These are phyloP conservation scores for Acanthosepion lycidas DNA, from an alignment of 2,888 invertebrate genomes.

Conservation along the genomic window DNA sequence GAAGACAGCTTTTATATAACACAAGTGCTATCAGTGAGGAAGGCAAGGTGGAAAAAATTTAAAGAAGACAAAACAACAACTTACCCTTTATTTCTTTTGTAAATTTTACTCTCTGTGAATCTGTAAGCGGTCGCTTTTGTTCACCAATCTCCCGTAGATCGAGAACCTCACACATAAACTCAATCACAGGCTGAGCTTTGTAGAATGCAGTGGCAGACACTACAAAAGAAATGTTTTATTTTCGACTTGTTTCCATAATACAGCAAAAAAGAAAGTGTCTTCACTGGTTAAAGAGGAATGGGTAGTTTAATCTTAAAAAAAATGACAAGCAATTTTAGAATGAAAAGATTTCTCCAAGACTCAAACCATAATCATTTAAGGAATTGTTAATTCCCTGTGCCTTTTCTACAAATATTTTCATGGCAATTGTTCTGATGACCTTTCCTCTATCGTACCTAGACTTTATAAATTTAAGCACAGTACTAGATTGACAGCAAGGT, in stretches of 20 bases:
- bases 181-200: conserved; percentile 99
- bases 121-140: conserved; percentile 95
- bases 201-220: conserved; percentile 99
- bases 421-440: too few relatives aligned
- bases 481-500: too few relatives aligned
- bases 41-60: too few relatives aligned
- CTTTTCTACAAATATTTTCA: too few relatives aligned
- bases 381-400: too few relatives aligned
- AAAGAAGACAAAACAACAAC: neutral
- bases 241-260: too few relatives aligned
- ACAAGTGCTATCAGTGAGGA: too few relatives aligned
- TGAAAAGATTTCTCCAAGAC: neutral
- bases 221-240: conserved; percentile 72
- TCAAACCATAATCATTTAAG: too few relatives aligned
- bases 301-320: neutral
- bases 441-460: too few relatives aligned
- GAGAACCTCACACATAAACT: conserved; percentile 99
- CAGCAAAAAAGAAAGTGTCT: neutral
- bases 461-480: too few relatives aligned
- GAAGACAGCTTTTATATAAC: too few relatives aligned
- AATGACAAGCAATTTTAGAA: neutral
- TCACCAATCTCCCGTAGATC: conserved; percentile 87
- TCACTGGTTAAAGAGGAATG: neutral
- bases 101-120: conserved; percentile 99
- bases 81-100: conserved; percentile 97